These are phyloP conservation scores for Mantis religiosa DNA, from an alignment of 2,888 invertebrate species.

Conservation along the genomic window DNA sequence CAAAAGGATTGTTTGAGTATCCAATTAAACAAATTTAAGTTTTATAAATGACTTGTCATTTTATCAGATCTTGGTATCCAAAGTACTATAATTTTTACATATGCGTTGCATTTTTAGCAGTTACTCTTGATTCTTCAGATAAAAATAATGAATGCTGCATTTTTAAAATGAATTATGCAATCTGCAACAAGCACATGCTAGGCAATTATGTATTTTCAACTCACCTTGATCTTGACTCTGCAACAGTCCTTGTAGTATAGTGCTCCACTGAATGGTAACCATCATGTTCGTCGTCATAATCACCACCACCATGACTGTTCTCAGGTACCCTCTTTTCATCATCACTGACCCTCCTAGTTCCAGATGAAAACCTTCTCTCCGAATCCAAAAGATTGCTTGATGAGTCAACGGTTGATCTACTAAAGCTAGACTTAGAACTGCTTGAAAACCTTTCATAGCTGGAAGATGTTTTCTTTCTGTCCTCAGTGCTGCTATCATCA, in stretches of 20 bases:
- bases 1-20: no score
- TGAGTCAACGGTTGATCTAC: neutral
- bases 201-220: neutral
- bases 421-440: neutral
- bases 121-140: neutral
- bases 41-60: no score
- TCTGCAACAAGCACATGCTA: neutral
- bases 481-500: slow-evolving; percentile 16
- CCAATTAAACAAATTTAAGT: no score
- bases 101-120: neutral
- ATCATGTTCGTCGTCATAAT: slow-evolving; percentile 26
- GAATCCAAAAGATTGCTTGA: neutral
- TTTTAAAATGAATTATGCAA: neutral
- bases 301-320: slow-evolving; percentile 1
- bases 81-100: no score
- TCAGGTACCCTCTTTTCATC: slow-evolving; percentile 22
- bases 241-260: slow-evolving; percentile 5
- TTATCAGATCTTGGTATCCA: no score
- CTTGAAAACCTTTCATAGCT: slow-evolving; percentile 6
- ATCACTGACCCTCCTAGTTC: neutral
- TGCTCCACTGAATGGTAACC: slow-evolving; percentile 14
- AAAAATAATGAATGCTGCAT: neutral
- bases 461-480: neutral
- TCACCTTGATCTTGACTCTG: slow-evolving; percentile 2
- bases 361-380: neutral